phyloP scores from a whole-genome alignment of 2,888 invertebrate species.

The Flabesymbios commensalis region DNA sequence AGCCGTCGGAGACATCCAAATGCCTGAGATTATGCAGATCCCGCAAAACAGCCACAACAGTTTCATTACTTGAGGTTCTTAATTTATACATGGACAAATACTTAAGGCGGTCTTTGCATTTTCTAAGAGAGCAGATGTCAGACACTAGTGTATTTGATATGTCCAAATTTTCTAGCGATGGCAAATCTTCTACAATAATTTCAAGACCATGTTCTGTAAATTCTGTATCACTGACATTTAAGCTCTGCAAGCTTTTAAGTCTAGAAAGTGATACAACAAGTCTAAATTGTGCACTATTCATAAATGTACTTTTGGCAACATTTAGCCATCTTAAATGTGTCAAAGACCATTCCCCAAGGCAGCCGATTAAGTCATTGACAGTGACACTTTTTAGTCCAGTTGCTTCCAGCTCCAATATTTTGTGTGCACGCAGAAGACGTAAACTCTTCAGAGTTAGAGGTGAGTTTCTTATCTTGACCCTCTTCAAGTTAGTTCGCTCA shows the following conservation, averaged over 20 bases:
- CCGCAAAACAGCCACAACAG: conserved; percentile 64
- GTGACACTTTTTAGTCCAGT: conserved; percentile 66
- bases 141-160: conserved; percentile 70
- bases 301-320: conserved; percentile 70
- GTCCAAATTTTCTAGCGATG: conserved; percentile 69
- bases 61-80: conserved; percentile 58
- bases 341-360: conserved; percentile 71
- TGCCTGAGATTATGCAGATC: conserved; percentile 65
- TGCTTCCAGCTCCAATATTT: conserved; percentile 69
- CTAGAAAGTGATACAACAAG: conserved; percentile 69
- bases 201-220: conserved; percentile 71
- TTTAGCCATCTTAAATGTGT: conserved; percentile 69
- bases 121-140: conserved; percentile 68
- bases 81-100: conserved; percentile 69
- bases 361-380: conserved; percentile 70
- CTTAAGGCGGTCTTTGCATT: conserved; percentile 67
- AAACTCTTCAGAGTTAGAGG: conserved; percentile 68
- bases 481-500: conserved; percentile 67
- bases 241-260: conserved; percentile 66
- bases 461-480: conserved; percentile 68
- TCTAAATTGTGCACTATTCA: conserved; percentile 68
- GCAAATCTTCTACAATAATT: conserved; percentile 71
- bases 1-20: conserved; percentile 68
- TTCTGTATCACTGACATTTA: conserved; percentile 73
- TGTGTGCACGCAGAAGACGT: conserved; percentile 69